Base-by-base conservation (phyloP, 2,888 invertebrate species). In the Panorpa germanica region DNA sequence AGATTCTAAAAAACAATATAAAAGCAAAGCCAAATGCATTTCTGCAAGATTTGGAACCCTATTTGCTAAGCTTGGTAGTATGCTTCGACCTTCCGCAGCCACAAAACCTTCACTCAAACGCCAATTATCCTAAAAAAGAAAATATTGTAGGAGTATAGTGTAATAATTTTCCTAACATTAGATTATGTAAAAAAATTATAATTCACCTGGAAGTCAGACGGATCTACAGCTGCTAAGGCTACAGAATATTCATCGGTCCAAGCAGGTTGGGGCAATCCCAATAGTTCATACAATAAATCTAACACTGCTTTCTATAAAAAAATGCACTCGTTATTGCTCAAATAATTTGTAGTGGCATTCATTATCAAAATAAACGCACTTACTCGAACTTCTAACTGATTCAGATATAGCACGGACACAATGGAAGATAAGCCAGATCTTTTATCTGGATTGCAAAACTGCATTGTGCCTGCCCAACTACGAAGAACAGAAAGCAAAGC, bases 241-340 rank as follows among this genome's bases (percentile, higher is more conserved):
- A 82, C 76, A 25, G 76, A 73, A 42, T 90, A 77, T 52, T 93
- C 88, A 44, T 86, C 86, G 2, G 88, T 86, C 88, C 88, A 91
- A 44, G 76, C 76, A 1, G 90, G 90, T 48, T 85, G 70, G 24
- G 81, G 78, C 39, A 93, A 57, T 34, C 82, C 77, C 41, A 93
- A 68, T 34, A 95, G 56, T 51, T 93, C 91, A 50, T 83, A 93
- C 24, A 95, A 59, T 37, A 93, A 63, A 55, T 93, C 91, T 50
- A 95, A 57, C 45, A 93, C 76, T 29, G 86, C 85, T 68, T 85
- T 81, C 85, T 86, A 52, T 5, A 59, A 52, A 31, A 29, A 28
- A 37, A 37, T 34, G 20, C 17, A 10, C 20, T 14, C 13, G 25
- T 30, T 21, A 20, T 20, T 15, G n/a, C 9, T 12, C 13, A 35